phyloP scores from a whole-genome alignment of 2,888 invertebrate species.

The Drosophila mettleri region DNA sequence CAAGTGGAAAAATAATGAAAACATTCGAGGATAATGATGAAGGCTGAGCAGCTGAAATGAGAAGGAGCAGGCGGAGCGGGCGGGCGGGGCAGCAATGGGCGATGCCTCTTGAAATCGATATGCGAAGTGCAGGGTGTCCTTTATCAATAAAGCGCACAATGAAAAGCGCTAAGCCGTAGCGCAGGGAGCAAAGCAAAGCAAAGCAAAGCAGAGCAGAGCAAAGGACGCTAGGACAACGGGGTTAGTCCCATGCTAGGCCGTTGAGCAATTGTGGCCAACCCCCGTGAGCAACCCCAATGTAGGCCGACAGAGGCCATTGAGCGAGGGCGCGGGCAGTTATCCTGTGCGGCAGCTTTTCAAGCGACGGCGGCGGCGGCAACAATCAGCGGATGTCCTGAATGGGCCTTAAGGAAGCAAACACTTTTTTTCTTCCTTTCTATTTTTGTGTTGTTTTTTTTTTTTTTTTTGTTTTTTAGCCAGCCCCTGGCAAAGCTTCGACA shows the following conservation, averaged over 20 bases:
- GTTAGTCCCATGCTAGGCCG: constrained; percentile 33
- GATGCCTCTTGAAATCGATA: constrained; percentile 79
- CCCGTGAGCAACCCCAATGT: constrained; percentile 43
- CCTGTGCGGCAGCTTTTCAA: constrained; percentile 42
- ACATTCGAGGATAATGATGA: constrained; percentile 80
- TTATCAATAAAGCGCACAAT: constrained; percentile 61
- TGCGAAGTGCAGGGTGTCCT: constrained; percentile 51
- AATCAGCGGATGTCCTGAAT: constrained; percentile 69
- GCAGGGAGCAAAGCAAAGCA: constrained; percentile 12
- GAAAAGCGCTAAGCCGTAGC: constrained; percentile 52
- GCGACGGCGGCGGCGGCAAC: constrained; percentile 29
- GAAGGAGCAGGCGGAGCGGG: not conserved
- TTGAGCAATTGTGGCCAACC: constrained; percentile 49
- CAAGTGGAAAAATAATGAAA: constrained; percentile 84
- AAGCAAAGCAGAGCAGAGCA: constrained; percentile 8
- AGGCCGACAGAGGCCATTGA: constrained; percentile 22
- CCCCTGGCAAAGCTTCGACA: constrained; percentile 52
- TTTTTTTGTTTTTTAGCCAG: constrained; percentile 6
- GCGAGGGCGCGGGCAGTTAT: not conserved
- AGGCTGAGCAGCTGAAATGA: constrained; percentile 10
- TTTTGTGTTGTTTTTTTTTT: not conserved
- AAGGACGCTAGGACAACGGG: constrained; percentile 10
- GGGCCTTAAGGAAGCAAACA: constrained; percentile 77
- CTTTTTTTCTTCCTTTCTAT: constrained; percentile 50
- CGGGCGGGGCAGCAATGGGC: constrained; percentile 14